Evolutionary conservation across 2,888 invertebrate species (phyloP), one percentile per base, ranked within the genome.

Genomic region (Argyra leucocephala): DNA sequence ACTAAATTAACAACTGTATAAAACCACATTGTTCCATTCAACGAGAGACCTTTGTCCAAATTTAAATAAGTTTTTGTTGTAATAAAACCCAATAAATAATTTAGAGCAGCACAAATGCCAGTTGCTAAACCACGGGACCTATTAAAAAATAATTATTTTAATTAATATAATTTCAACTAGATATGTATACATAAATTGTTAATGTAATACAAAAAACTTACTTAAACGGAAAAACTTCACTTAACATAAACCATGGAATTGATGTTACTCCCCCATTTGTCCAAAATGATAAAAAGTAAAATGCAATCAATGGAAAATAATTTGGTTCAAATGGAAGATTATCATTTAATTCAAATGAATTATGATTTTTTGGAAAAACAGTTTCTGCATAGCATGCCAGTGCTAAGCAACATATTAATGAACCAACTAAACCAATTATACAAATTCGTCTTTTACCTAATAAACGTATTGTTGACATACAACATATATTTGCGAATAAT

Each of bases 161-260:
- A 26, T 26, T 26, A 65, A 58, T n/a, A 31, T 7, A 31, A 7
- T 31, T 31, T 31, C 10, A 31, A 10, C 31, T 7, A 7, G 10
- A 31, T 7, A 31, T 31, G 31, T 31, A 31, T 31, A 7, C 10
- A 10, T 31, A 31, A 31, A 24, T 31, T 21, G 10, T 24, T 22
- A 26, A 59, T 36, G 21, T 59, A 22, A 7, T 12, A 63, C n/a
- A 48, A 3, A 22, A 37, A 22, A 67, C 73, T 76, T 72, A 84
- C 84, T 83, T 83, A 69, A 83, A 82, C 0, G 84, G 84, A 69
- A 84, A 85, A 9, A 85, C 81, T 74, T 85, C 84, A 66, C 83
- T 83, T 9, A 84, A 76, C 60, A 84, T 70, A 66, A 83, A 81
- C 84, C 84, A 85, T 1, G 84, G 83, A 21, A 84, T 75, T 18